phyloP scores from a whole-genome alignment of 2,113 vertebrate species.

The Willisornis vidua region DNA sequence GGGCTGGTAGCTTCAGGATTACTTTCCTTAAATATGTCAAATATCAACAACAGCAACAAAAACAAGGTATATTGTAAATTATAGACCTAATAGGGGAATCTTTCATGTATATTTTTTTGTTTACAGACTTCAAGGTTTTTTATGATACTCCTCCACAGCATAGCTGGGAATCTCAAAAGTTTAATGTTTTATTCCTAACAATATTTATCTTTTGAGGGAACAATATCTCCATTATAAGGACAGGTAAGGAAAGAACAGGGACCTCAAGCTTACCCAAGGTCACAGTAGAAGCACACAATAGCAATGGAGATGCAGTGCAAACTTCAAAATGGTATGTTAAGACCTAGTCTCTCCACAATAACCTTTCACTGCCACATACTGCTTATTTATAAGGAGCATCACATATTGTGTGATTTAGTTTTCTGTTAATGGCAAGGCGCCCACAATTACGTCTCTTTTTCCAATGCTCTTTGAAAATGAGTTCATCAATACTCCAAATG shows the following conservation, averaged over 20 bases:
- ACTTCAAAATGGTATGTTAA: not conserved
- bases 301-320: not conserved
- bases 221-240: not conserved
- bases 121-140: not conserved
- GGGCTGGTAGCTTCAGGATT: slow-evolving; percentile 26
- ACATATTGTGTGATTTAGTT: not conserved
- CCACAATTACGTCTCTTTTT: not conserved
- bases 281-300: not conserved
- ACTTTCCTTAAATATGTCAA: slow-evolving; percentile 65
- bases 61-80: not conserved
- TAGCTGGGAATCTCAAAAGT: not conserved
- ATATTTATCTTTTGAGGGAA: slow-evolving; percentile 1
- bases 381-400: not conserved
- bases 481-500: not conserved
- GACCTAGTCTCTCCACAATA: not conserved
- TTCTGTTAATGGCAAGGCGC: not conserved
- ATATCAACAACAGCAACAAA: slow-evolving; percentile 34
- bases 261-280: not conserved
- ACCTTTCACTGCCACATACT: not conserved
- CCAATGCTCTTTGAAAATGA: not conserved
- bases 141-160: not conserved
- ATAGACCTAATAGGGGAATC: not conserved
- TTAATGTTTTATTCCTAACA: not conserved
- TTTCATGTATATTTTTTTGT: not conserved
- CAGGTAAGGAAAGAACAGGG: not conserved